Evolutionary conservation across 2,113 vertebrate genomes (phyloP), one percentile per base, ranked within the genome.

Genomic region (Cephalopterus ornatus): DNA sequence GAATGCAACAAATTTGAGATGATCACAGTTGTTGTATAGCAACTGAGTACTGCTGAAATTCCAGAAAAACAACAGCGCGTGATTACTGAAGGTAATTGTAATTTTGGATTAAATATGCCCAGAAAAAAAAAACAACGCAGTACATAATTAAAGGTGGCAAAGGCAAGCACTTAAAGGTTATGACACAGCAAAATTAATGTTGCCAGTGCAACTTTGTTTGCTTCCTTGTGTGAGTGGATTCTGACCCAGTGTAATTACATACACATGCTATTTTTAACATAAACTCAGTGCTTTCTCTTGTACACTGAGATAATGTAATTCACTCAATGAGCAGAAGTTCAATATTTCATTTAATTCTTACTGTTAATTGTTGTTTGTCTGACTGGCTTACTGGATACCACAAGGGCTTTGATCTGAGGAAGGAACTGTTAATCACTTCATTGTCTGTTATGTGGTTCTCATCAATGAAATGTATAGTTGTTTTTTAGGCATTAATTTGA

Each of bases 321-420:
- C 42, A 65, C 27, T 61, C 77, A 74, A 32, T 28, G 70, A 95
- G 61, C 76, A 87, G 68, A 59, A 35, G 49, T 82, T 95, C 92
- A 91, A 59, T 95, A 93, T 81, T 92, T 92, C 77, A 59, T 89
- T 85, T 89, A 92, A 84, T 91, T 73, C 65, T 71, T 67, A 44
- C 46, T 75, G 80, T 91, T 96, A 93, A 95, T 86, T 77, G 50
- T 67, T 80, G 50, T 46, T 88, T 4, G 0, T 72, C 77, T 88
- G 73, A 59, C 53, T 82, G 93, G 47, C 44, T 88, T 9, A 6
- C 66, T 79, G 56, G 23, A 11, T 79, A 46, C 53, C 47, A 9
- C 53, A 33, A 7, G 73, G 89, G 55, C 58, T 90, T 33, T 86
- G 71, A 62, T 55, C 6, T 61, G 66, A 80, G 75, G 59, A 73